Evolutionary conservation across 1,140 invertebrate species (phyloP).

Genomic region (Drosophila persimilis): DNA sequence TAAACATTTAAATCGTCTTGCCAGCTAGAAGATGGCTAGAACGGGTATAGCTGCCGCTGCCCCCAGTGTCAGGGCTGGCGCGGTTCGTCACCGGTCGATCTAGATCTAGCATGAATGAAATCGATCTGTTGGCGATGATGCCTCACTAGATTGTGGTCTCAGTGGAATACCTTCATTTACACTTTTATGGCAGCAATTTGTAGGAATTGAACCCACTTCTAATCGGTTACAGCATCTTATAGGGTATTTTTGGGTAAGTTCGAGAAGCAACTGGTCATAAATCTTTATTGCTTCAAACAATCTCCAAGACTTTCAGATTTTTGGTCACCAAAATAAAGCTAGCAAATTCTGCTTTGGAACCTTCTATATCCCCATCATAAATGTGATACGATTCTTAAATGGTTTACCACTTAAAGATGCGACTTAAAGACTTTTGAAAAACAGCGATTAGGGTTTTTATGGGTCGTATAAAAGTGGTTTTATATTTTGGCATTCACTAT

Average conservation of each 20-base stretch:
- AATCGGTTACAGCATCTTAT: slow-evolving; percentile 26
- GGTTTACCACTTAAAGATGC: no score
- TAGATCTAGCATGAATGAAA: slow-evolving; percentile 34
- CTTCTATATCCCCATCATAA: no score
- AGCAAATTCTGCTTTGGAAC: no score
- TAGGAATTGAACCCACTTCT: slow-evolving; percentile 10
- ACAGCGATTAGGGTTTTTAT: no score
- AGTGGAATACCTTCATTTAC: slow-evolving; percentile 15
- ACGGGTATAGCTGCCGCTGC: slow-evolving; percentile 1
- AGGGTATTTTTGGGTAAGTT: slow-evolving; percentile 27
- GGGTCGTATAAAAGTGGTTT: no score
- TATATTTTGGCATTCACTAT: no score
- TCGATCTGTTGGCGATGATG: neutral
- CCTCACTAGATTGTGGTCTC: slow-evolving; percentile 1
- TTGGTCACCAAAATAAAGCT: no score
- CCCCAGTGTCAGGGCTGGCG: slow-evolving; percentile 4
- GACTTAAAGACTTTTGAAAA: no score
- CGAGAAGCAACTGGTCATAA: neutral
- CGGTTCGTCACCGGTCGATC: slow-evolving; percentile 30
- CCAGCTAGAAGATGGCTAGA: slow-evolving; percentile 15
- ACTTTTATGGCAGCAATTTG: slow-evolving; percentile 30
- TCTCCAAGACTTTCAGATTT: no score
- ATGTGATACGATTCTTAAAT: no score
- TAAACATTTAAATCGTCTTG: slow-evolving; percentile 73
- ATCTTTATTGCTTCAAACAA: no score